Base-by-base conservation (phyloP, 2,888 invertebrate species). In the Geotrupes spiniger region DNA sequence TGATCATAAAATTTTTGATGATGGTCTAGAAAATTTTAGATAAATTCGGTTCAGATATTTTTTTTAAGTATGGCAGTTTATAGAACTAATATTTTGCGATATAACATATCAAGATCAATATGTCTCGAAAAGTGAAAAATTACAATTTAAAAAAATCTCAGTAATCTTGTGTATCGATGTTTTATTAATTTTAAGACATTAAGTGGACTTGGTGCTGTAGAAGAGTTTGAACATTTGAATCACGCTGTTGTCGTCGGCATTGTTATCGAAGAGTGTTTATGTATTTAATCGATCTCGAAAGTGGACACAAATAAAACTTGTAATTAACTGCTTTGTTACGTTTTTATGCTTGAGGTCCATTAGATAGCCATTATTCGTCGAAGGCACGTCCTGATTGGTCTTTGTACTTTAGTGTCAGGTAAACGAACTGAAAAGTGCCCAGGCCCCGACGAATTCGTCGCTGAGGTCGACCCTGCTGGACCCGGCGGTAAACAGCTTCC, bases 401-500 rank as follows among this genome's bases (percentile, higher is more conserved):
- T 33, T 33, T 33, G 14, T 15, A 33, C 33, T 61, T 37, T 76
- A 95, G 94, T 90, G 86, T 76, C 95, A 96, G 82, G 88, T 95
- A 68, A 85, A 89, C 56, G 95, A 95, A 77, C 79, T 95, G 71
- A 96, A 95, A 78, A 87, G 89, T 57, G 83, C 88, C 56, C 91
- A 92, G 71, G 87, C 88, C 46, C 91, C 93, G 48, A 83, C 84
- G 31, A 78, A 83, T 11, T 77, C 84, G 40, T 84, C 88, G 17
- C 74, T 92, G 47, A 84, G 93, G 51, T 86, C 89, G 43, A 88
- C 92, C 41, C 77, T 97, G 3, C 76, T 97, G 60, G 98, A 98
- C 74, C 97, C 97, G 14, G 95, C 96, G 28, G 92, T 97, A 29
- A 97, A 97, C 77, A 82, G 95, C 60, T 81, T 97, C 53, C 87